Percentiles rank a stretch among this genome's conserved stretches.
Conservation (phyloP, 2,888 invertebrate genomes). For the Drosophila flavopinicola region DNA sequence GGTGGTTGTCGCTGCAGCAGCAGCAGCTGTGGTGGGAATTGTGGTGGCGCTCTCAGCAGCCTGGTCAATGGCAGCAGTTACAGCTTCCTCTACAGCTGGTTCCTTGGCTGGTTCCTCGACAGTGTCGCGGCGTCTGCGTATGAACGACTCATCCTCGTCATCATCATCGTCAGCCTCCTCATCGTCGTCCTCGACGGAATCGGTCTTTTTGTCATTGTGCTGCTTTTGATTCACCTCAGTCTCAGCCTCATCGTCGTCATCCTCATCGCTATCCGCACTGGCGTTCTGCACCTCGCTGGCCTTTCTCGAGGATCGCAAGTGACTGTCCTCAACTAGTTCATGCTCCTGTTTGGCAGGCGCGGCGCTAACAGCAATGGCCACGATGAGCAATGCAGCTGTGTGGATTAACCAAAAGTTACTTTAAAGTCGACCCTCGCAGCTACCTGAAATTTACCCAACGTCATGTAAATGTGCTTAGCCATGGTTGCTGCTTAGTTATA, state of each 20-base stretch:
- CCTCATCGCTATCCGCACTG: constrained; percentile 59
- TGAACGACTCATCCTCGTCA: constrained; percentile 49
- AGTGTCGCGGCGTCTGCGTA: constrained; percentile 64
- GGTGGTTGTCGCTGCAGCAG: constrained; percentile 35
- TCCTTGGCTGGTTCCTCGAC: constrained; percentile 15
- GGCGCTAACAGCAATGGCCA: constrained; percentile 47
- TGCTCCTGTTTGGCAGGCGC: constrained; percentile 45
- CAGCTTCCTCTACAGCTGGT: constrained; percentile 21
- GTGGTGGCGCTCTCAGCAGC: constrained; percentile 33
- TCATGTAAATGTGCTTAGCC: constrained; percentile 59
- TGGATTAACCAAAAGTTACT: background rate
- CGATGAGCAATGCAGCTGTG: constrained; percentile 49
- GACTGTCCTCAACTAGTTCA: constrained; percentile 23
- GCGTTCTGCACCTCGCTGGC: constrained; percentile 25
- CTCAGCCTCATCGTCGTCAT: constrained; percentile 67
- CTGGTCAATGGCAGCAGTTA: constrained; percentile 16
- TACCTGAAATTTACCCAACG: constrained; percentile 58
- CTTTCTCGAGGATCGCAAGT: constrained; percentile 24
- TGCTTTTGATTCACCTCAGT: constrained; percentile 46
- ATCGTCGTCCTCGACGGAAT: constrained; percentile 51
- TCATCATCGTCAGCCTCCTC: constrained; percentile 60
- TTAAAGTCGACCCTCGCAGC: background rate
- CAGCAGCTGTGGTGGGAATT: constrained; percentile 24
- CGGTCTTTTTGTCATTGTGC: constrained; percentile 32
- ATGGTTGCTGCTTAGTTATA: constrained; percentile 43